Base-by-base conservation (phyloP, 2,888 invertebrate genomes). In the Thysanoteuthis rhombus region DNA sequence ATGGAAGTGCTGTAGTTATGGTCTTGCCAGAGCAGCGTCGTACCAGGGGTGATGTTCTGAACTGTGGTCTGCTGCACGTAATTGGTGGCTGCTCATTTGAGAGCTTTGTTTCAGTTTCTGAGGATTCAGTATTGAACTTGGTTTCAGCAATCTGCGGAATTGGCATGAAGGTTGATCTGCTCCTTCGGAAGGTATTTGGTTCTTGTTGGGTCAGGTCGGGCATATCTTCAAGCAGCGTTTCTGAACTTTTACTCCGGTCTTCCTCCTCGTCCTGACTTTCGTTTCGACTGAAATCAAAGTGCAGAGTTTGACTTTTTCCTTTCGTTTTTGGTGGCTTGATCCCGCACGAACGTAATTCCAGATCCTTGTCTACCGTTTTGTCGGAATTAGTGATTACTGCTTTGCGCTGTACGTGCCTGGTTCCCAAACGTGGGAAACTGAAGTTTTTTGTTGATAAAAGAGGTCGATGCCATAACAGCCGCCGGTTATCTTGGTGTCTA, bases 91-190 rank as follows among this genome's bases (percentile, higher is more conserved):
- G 4, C 22, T 92, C 92, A 92, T 22, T 45, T 1, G 32, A 28
- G 16, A 32, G n/a, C n/a, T 75, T 75, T 16, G 75, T 10, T n/a
- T n/a, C 75, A 1, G 4, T 75, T n/a, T n/a, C n/a, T 36, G 19
- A 36, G n/a, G 75, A 75, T 45, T 40, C 32, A 1, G 19, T n/a
- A 45, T 92, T 92, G 40, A 92, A 92, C 39, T 92, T 25, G 16
- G 92, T 92, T 92, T 92, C 92, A 40, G 92, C 36, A 39, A 45
- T 40, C 45, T 32, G 92, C 12, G 92, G 92, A 40, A 92, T 92
- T 19, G 92, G 92, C 92, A 92, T 92, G 32, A 92, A 92, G 32
- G 92, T 92, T 32, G 92, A 92, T 45, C 45, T 92, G 45, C 92
- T 92, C 45, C 92, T 40, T 10, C 92, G 92, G 42, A 92, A 92